Base-by-base conservation (phyloP, 2,113 vertebrate species). In the Micronisus gabar region DNA sequence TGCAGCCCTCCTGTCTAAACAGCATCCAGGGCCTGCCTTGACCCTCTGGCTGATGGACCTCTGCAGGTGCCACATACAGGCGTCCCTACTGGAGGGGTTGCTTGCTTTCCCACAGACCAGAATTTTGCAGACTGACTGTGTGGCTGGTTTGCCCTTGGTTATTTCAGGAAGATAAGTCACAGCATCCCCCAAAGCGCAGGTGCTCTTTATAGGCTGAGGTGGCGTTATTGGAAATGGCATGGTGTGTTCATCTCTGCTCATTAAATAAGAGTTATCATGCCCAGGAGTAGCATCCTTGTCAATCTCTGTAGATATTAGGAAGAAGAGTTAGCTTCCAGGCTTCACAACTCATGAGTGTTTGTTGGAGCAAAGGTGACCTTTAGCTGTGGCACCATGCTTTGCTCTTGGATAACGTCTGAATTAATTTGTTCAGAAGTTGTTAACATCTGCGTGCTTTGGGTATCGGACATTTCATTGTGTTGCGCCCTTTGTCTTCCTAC, bases 151-250 rank as follows among this genome's bases (percentile, higher is more conserved):
- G 41, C 41, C 43, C n/a, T 61, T 70, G 45, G 29, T 81, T 17
- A 1, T 70, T 81, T 78, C 14, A n/a, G 50, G 89, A 41, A n/a
- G 29, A 9, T 26, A 50, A 66, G 55, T 81, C 18, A 7, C 65
- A 86, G 50, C 50, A 23, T 86, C 30, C 13, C 30, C 21, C 14
- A 9, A 62, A 71, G 45, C 8, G 1, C 70, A 47, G 30, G 5
- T 73, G 26, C 2, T 65, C 55, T 30, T 61, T 41, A 10, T 63
- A 40, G 73, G 8, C 52, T 53, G 14, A 67, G 41, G 26, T 74
- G 41, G 11, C 32, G 1, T 15, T 38, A 27, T 11, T 52, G 21
- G 19, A 86, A 6, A 11, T 15, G 12, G 6, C 0, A 0, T 19
- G 18, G 25, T 38, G 17, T 27, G 15, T 50, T 88, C 32, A 27